phyloP scores from a whole-genome alignment of 2,888 invertebrate species.

The Neoitamus cyanurus region DNA sequence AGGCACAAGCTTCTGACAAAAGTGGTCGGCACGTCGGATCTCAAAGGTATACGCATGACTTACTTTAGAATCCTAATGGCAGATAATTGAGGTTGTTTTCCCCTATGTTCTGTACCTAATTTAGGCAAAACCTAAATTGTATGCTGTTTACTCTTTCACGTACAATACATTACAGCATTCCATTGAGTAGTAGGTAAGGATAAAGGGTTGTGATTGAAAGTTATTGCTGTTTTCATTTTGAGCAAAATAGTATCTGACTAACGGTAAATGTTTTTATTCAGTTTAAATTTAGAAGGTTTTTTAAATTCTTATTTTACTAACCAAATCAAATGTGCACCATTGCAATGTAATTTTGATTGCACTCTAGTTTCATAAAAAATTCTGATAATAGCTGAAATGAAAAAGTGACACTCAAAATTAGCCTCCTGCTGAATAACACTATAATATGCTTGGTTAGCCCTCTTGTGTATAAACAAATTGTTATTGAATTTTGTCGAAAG shows the following conservation, averaged over 20 bases:
- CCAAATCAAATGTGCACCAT: too few species aligned
- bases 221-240: neutral
- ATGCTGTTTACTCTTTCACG: neutral
- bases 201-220: neutral
- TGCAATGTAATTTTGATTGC: too few species aligned
- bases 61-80: conserved; percentile 49
- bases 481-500: too few species aligned
- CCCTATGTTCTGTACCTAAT: neutral
- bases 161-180: neutral
- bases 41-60: conserved; percentile 35
- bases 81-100: conserved; percentile 49
- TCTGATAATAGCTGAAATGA: too few species aligned
- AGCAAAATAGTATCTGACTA: neutral
- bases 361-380: too few species aligned
- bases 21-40: neutral
- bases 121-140: conserved; percentile 14
- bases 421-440: too few species aligned
- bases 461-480: too few species aligned
- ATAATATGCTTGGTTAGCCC: too few species aligned
- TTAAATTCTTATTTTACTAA: too few species aligned
- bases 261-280: neutral
- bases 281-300: too few species aligned
- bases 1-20: neutral
- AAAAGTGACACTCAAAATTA: too few species aligned
- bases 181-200: neutral